Evolutionary conservation across 2,113 vertebrate genomes (phyloP), one percentile per base, ranked within the genome.

Genomic region (Zeus faber): DNA sequence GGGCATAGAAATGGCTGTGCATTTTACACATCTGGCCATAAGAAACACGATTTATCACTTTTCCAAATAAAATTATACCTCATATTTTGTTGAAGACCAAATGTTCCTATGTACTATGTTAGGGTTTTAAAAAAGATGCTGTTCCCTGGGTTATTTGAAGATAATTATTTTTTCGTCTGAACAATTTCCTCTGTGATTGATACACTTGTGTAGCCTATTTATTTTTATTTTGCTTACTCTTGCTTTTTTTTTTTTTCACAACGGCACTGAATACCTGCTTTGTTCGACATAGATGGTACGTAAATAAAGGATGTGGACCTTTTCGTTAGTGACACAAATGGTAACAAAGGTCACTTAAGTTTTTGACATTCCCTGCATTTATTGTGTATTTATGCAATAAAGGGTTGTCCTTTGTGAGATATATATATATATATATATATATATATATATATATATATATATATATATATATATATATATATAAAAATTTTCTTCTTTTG

Each of bases 361-460:
- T 58, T 43, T 21, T 49, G 6, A 27, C 70, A 70, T 85, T 85
- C 69, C 70, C 26, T 65, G 27, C 17, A 26, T 79, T 72, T 76
- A 58, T 74, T 70, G 83, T 81, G 23, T 76, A 72, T 49, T 68
- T 33, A 70, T 68, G 46, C 26, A 85, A 86, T 88, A 84, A 85
- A 84, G 67, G n/a, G 51, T 51, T 23, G 10, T n/a, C 33, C 6
- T 37, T 37, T 37, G 33, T 37, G 33, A 37, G 11, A 31, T 33
- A 4, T 33, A 33, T 33, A 33, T 33, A 9, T 6, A 7, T 33
- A 33, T 33, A 33, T 3, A 33, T 33, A 7, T 2, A 33, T 33
- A 3, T 8, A 31, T 33, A 33, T 33, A 9, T 33, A 33, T 33
- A 33, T 4, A 33, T 33, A 33, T 3, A 33, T 4, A 33, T 8